Conservation (phyloP, 2,113 vertebrate species). For the Tympanuchus pallidicinctus region DNA sequence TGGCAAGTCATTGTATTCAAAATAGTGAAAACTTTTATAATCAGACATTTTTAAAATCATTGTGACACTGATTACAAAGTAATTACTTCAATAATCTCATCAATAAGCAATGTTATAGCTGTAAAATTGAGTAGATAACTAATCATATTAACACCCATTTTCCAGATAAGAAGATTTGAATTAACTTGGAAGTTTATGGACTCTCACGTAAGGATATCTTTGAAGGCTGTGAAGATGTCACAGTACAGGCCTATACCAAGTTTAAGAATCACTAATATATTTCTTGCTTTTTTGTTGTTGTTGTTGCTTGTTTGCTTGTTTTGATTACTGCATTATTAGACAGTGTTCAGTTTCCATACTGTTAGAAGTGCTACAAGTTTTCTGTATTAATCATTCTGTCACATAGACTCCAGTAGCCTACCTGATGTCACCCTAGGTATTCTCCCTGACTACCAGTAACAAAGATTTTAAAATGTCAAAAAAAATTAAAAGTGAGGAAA, state of each 20-base stretch:
- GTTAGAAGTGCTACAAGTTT: not conserved
- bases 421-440: not conserved
- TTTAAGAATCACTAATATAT: fast-evolving
- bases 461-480: not conserved
- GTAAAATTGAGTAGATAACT: not conserved
- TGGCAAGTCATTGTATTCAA: not conserved
- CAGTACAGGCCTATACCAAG: fast-evolving
- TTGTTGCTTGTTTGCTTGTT: not conserved
- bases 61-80: not conserved
- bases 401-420: not conserved
- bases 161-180: not conserved
- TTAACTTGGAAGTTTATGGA: not conserved
- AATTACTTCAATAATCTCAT: not conserved
- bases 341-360: not conserved
- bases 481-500: not conserved
- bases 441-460: not conserved
- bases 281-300: not conserved
- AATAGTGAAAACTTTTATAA: not conserved
- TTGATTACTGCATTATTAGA: not conserved
- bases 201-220: not conserved
- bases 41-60: not conserved
- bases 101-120: not conserved
- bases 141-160: not conserved
- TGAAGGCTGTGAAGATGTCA: not conserved
- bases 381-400: not conserved